A percentile compares a stretch with the other conserved stretches of the same genome.
These are phyloP conservation scores for Ammodytes dubius DNA, from an alignment of 2,113 vertebrate genomes.

Conservation along the genomic window DNA sequence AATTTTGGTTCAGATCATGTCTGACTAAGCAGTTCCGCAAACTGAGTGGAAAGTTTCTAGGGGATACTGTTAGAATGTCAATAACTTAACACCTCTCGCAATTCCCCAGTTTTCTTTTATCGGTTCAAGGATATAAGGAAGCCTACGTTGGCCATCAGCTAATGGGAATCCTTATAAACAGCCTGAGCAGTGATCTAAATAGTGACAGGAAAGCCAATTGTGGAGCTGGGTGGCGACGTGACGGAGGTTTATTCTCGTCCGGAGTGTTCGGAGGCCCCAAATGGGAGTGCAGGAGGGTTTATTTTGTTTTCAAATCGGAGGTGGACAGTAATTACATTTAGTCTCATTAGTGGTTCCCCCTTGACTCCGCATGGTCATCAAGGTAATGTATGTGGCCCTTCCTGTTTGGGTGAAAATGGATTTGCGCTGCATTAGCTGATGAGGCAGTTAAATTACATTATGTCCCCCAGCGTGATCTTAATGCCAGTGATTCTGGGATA, in stretches of 20 bases:
- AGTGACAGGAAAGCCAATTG: constrained; percentile 68
- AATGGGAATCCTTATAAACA: constrained; percentile 67
- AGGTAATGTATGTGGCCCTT: constrained; percentile 86
- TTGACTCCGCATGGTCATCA: constrained; percentile 81
- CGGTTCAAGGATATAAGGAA: constrained; percentile 53
- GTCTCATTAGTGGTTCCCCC: constrained; percentile 81
- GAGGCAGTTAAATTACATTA: constrained; percentile 87
- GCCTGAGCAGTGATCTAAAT: constrained; percentile 46
- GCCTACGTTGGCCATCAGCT: constrained; percentile 66
- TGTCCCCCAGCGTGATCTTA: constrained; percentile 84
- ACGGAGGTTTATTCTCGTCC: constrained; percentile 60
- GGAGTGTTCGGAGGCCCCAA: constrained; percentile 18
- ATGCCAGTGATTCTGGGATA: constrained; percentile 80
- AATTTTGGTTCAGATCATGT: constrained; percentile 40
- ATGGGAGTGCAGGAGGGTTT: constrained; percentile 67
- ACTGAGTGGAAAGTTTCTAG: constrained; percentile 50
- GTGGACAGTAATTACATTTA: constrained; percentile 85
- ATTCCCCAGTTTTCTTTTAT: constrained; percentile 44
- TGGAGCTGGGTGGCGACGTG: constrained; percentile 41
- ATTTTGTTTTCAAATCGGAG: constrained; percentile 81
- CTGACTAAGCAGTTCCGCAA: constrained; percentile 37
- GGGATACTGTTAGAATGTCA: constrained; percentile 61
- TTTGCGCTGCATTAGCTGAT: constrained; percentile 89
- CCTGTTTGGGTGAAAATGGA: constrained; percentile 84
- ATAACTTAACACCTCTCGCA: constrained; percentile 57